These are phyloP conservation scores for Thecophora atra DNA, from an alignment of 2,888 invertebrate species.

Conservation along the genomic window DNA sequence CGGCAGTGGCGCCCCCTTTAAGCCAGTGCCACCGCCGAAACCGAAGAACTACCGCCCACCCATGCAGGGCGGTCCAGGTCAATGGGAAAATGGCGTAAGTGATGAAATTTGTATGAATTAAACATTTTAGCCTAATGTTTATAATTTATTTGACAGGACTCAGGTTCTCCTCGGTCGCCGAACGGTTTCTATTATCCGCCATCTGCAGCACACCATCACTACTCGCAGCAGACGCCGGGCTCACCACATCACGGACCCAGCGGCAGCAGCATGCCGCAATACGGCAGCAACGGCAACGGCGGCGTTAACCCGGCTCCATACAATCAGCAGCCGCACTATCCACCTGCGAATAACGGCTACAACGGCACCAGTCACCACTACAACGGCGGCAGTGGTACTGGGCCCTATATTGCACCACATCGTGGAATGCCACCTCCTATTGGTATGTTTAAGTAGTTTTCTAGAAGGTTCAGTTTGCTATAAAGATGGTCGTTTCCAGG, in stretches of 20 bases:
- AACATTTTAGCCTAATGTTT: slow-evolving; percentile 12
- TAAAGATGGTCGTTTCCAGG: too few species aligned
- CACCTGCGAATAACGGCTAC: slow-evolving; percentile 53
- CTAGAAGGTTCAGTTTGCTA: neutral
- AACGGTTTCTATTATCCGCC: slow-evolving; percentile 67
- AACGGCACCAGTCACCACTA: slow-evolving; percentile 63
- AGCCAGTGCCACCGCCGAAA: slow-evolving; percentile 92
- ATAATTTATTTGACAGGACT: slow-evolving; percentile 54
- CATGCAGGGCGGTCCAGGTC: slow-evolving; percentile 64
- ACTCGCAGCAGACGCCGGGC: slow-evolving; percentile 58
- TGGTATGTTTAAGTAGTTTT: slow-evolving; percentile 49
- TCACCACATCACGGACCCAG: slow-evolving; percentile 55
- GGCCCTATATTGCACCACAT: slow-evolving; percentile 64
- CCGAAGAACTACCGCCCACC: slow-evolving; percentile 91
- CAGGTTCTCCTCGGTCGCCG: slow-evolving; percentile 65
- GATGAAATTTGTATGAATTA: neutral
- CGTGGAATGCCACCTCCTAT: slow-evolving; percentile 65
- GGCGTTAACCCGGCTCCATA: slow-evolving; percentile 47
- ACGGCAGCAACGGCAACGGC: slow-evolving; percentile 51
- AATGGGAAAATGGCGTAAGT: slow-evolving; percentile 69
- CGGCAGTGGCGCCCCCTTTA: slow-evolving; percentile 71
- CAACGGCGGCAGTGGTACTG: slow-evolving; percentile 61
- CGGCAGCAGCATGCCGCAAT: slow-evolving; percentile 45
- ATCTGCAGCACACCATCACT: slow-evolving; percentile 64
- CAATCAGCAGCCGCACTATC: slow-evolving; percentile 60